These are phyloP conservation scores for Halictus ligatus DNA, from an alignment of 2,888 invertebrate genomes.

Conservation along the genomic window DNA sequence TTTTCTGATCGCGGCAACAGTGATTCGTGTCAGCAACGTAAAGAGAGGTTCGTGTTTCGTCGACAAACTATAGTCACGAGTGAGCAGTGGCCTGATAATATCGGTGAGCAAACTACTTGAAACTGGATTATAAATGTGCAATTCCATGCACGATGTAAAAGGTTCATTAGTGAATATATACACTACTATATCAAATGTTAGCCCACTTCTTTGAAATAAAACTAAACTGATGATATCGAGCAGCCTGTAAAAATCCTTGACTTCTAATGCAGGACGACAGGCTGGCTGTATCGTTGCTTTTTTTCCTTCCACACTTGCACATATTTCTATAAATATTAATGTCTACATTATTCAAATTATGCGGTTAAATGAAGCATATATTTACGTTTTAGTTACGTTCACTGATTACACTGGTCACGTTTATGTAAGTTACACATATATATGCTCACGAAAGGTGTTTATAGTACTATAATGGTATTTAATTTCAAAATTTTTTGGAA, in stretches of 20 bases:
- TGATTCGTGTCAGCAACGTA: neutral
- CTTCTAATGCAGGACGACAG: neutral
- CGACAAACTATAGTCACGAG: conserved; percentile 17
- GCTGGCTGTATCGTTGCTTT: neutral
- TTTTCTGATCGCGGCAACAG: neutral
- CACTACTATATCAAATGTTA: conserved; percentile 16
- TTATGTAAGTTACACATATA: neutral
- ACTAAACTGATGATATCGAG: conserved; percentile 20
- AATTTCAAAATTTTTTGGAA: neutral
- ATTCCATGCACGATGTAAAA: conserved; percentile 27
- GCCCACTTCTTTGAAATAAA: conserved; percentile 27
- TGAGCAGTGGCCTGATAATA: conserved; percentile 14
- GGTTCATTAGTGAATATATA: conserved; percentile 13
- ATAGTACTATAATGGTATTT: no score
- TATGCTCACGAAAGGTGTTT: neutral
- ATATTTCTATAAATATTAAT: neutral
- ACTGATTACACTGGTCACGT: neutral
- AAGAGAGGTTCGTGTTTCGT: conserved; percentile 19
- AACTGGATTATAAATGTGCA: conserved; percentile 28
- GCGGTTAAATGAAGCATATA: neutral
- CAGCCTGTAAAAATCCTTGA: conserved; percentile 21
- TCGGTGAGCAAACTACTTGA: conserved; percentile 21
- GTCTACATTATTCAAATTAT: neutral
- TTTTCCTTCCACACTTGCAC: neutral
- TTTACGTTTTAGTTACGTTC: neutral